These are phyloP conservation scores for Anarhynchus alexandrinus DNA, from an alignment of 2,113 vertebrate genomes.

Conservation along the genomic window DNA sequence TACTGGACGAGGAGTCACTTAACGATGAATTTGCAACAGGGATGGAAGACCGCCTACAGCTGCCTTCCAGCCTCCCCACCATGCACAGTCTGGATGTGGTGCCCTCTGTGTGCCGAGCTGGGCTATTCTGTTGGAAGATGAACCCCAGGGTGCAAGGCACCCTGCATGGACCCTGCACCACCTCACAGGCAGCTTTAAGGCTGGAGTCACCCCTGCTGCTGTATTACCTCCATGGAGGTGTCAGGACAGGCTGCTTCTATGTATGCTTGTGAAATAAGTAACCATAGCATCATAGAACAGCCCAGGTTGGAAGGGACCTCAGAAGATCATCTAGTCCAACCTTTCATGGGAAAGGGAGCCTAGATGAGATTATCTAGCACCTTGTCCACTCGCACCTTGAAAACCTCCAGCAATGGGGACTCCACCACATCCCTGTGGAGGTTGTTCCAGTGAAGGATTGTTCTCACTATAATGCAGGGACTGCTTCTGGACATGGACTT, in stretches of 20 bases:
- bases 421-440: too few relatives aligned
- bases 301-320: neutral
- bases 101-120: neutral
- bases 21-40: accelerated
- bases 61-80: neutral
- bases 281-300: neutral
- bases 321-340: neutral
- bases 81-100: neutral
- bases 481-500: neutral
- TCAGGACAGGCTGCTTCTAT: neutral
- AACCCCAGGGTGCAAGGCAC: neutral
- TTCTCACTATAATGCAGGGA: neutral
- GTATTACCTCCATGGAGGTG: neutral
- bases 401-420: neutral
- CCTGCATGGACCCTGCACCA: neutral
- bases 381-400: neutral
- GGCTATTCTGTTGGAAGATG: neutral
- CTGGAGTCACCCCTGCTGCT: neutral
- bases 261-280: neutral
- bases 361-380: neutral
- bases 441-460: accelerated
- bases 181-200: neutral
- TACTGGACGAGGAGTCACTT: neutral
- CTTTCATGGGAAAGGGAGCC: neutral
- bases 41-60: neutral